Evolutionary conservation across 1,140 invertebrate genomes (phyloP).

Genomic region (Epicauta chinensis): DNA sequence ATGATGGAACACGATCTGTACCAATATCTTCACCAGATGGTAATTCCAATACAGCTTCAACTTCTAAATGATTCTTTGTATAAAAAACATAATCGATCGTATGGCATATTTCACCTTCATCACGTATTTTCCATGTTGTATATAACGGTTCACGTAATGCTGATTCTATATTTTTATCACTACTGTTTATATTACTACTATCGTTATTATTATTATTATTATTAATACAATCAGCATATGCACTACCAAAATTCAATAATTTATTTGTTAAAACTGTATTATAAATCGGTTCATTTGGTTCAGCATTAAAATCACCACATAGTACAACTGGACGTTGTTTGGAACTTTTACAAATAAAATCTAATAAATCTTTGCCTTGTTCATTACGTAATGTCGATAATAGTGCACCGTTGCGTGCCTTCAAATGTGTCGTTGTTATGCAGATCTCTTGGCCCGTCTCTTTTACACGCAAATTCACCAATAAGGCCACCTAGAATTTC

Average conservation of each 20-base stretch:
- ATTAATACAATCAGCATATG: conserved; percentile 44
- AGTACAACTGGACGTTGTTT: conserved; percentile 55
- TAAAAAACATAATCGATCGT: conserved; percentile 79
- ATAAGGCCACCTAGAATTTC: conserved; percentile 54
- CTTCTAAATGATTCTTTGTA: conserved; percentile 50
- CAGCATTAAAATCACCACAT: conserved; percentile 76
- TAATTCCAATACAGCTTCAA: conserved; percentile 56
- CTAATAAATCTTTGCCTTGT: conserved; percentile 66
- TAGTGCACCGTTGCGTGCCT: conserved; percentile 64
- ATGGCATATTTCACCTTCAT: conserved; percentile 64
- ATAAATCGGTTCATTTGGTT: conserved; percentile 67
- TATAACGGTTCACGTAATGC: conserved; percentile 58
- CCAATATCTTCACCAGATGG: conserved; percentile 64
- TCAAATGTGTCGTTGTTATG: conserved; percentile 70
- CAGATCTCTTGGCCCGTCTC: conserved; percentile 55
- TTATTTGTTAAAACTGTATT: conserved; percentile 48
- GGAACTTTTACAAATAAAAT: conserved; percentile 52
- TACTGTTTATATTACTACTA: conserved; percentile 18
- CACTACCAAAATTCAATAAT: conserved; percentile 44
- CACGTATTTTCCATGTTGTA: conserved; percentile 74
- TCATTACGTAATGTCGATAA: conserved; percentile 64
- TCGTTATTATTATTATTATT: conserved; percentile 11
- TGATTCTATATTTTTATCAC: conserved; percentile 25
- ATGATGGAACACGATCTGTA: conserved; percentile 57
- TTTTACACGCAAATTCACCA: conserved; percentile 50